Base-by-base conservation (phyloP, 2,888 invertebrate genomes). In the Torymus auratus region DNA sequence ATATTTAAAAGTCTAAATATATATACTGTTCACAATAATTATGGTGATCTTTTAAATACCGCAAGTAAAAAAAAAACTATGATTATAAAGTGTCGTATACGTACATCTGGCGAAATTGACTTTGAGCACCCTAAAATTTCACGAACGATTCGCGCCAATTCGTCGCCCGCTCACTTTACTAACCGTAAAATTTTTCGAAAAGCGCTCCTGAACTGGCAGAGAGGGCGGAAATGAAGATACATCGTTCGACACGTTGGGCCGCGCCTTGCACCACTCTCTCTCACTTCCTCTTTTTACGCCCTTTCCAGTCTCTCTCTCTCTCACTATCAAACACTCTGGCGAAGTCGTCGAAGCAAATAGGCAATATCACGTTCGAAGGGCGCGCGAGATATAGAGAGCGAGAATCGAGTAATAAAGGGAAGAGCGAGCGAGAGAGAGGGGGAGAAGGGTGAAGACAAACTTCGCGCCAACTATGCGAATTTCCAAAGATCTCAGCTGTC, bases 401-500 rank as follows among this genome's bases (percentile, higher is more conserved):
- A 64, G 60, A 61, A 58, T 65, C 60, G 71, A 71, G 78, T 74
- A 78, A 78, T 74, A 78, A 78, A 76, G 68, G 53, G 72, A 20
- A 79, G 41, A 55, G 52, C 60, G 23, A 53, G 70, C 15, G 15
- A 28, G 41, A 76, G 68, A 41, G 72, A 79, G n/a, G 28, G 41
- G 52, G 65, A 23, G 53, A 75, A 28, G 15, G 17, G n/a, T 10
- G 72, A 74, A 77, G 67, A 78, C 58, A 78, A 78, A 78, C 81
- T 78, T 81, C 65, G 17, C 64, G 20, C 62, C 53, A 81, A 65
- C 73, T 81, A 70, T 74, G 73, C 65, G 81, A 62, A 72, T 78
- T 79, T 76, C 55, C 53, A 14, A 65, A 60, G 52, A 52, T 23
- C 14, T 69, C 65, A 0, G 28, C 28, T 41, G 41, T 7, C 41